Conservation (phyloP, 2,888 invertebrate species). For the Eucriotettix oculatus region DNA sequence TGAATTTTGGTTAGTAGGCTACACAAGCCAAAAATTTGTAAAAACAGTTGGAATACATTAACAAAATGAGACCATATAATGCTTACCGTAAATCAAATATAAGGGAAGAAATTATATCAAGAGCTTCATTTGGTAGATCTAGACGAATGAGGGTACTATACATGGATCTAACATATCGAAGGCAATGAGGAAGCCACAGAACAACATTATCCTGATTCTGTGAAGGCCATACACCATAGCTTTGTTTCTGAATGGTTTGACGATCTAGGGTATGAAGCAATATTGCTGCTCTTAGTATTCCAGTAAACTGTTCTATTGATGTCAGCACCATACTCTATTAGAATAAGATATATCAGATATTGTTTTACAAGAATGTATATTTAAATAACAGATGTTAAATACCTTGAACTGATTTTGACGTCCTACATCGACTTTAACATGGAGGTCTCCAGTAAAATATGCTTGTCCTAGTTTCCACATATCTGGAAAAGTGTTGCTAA, state of each 20-base stretch:
- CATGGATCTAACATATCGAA: slow-evolving; percentile 63
- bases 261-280: slow-evolving; percentile 43
- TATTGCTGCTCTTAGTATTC: slow-evolving; percentile 54
- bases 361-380: background rate
- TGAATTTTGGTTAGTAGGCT: too few relatives aligned
- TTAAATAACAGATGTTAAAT: slow-evolving; percentile 3
- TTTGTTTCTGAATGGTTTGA: slow-evolving; percentile 15
- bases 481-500: slow-evolving; percentile 67
- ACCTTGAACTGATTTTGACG: slow-evolving; percentile 65
- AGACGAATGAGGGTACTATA: slow-evolving; percentile 65
- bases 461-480: slow-evolving; percentile 91
- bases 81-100: slow-evolving; percentile 63
- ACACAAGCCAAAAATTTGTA: too few relatives aligned
- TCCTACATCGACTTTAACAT: slow-evolving; percentile 52
- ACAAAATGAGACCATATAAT: too few relatives aligned
- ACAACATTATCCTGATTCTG: slow-evolving; percentile 23
- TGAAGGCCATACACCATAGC: slow-evolving; percentile 33
- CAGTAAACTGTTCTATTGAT: slow-evolving; percentile 56
- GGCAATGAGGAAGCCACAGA: slow-evolving; percentile 62
- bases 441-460: slow-evolving; percentile 80
- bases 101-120: slow-evolving; percentile 67
- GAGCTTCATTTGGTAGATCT: slow-evolving; percentile 75
- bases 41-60: too few relatives aligned
- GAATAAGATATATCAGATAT: slow-evolving; percentile 6
- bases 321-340: slow-evolving; percentile 60